Base-by-base conservation (phyloP, 2,797 vertebrate genomes). In the Enteromius thamalakanensis region DNA sequence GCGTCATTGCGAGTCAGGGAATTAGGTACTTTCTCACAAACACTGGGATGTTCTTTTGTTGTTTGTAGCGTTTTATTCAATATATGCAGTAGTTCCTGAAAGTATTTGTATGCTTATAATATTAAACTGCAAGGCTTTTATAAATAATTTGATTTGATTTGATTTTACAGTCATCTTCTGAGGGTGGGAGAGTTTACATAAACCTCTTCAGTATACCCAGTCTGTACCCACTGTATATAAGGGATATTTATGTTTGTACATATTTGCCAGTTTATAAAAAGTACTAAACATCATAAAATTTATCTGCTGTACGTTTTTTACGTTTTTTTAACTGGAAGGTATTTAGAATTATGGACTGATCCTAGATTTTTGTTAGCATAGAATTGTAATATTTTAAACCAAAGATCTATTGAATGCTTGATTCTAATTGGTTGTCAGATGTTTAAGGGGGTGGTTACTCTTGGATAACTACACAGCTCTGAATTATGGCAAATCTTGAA, bases 1-100 rank as follows among this genome's bases (percentile, higher is more conserved):
- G 47, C 17, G 69, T 79, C 74, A 77, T 26, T 47, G 32, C 21
- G 47, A 58, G 21, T 67, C 55, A 81, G 69, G 55, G 49, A 82
- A 19, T 68, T 34, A 21, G 65, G 42, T 55, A 80, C 64, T 77
- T 86, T 83, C 32, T 68, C 70, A 69, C 62, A 80, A 37, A 79
- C 81, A 76, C 72, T 10, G 32, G 12, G 47, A 68, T 55, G n/a
- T 86, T 21, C 42, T 69, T 29, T 65, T 37, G 23, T 74, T 76
- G 17, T 42, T 8, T 37, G 3, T 64, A 15, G 80, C 49, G 45
- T 26, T 64, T 6, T 62, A 12, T 64, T 62, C 14, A 17, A 51
- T 49, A 49, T 49, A 62, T 34, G 42, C 47, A 29, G 60, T 29
- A 29, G 12, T 62, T 62, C 23, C 11, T 26, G 58, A 62, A 29